Evolutionary conservation across 2,888 invertebrate species (phyloP).

Genomic region (Andrena minutula): DNA sequence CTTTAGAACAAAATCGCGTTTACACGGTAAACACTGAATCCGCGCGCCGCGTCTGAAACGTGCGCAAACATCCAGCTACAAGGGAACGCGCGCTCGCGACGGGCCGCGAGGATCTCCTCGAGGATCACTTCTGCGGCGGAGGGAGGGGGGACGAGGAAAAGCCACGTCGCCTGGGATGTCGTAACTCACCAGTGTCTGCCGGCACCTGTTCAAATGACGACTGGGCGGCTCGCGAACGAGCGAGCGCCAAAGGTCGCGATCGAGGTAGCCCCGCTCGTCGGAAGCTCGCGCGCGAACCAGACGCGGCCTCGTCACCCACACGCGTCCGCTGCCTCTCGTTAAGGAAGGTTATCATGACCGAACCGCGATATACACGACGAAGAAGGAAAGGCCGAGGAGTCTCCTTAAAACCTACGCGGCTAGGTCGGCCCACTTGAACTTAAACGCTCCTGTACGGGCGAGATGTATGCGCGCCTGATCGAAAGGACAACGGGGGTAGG

Average conservation of each 20-base stretch:
- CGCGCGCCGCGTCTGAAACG: constrained; percentile 43
- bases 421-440: constrained; percentile 68
- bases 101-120: constrained; percentile 12
- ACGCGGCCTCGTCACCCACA: constrained; percentile 26
- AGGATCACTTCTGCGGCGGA: constrained; percentile 10
- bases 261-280: constrained; percentile 47
- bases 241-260: constrained; percentile 51
- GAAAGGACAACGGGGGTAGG: constrained; percentile 59
- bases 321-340: constrained; percentile 55
- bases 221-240: constrained; percentile 51
- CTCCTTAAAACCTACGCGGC: constrained; percentile 69
- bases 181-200: constrained; percentile 38
- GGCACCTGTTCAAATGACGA: constrained; percentile 75
- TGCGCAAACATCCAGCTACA: constrained; percentile 44
- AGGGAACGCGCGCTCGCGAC: background rate
- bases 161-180: constrained; percentile 30
- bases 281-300: constrained; percentile 15
- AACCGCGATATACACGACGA: constrained; percentile 50
- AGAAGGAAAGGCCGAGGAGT: constrained; percentile 68
- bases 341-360: constrained; percentile 51
- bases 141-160: background rate
- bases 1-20: constrained; percentile 44
- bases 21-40: constrained; percentile 47
- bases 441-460: constrained; percentile 35
- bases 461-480: constrained; percentile 45